Evolutionary conservation across 2,888 invertebrate species (phyloP).

Genomic region (Rhodophaea formosa): DNA sequence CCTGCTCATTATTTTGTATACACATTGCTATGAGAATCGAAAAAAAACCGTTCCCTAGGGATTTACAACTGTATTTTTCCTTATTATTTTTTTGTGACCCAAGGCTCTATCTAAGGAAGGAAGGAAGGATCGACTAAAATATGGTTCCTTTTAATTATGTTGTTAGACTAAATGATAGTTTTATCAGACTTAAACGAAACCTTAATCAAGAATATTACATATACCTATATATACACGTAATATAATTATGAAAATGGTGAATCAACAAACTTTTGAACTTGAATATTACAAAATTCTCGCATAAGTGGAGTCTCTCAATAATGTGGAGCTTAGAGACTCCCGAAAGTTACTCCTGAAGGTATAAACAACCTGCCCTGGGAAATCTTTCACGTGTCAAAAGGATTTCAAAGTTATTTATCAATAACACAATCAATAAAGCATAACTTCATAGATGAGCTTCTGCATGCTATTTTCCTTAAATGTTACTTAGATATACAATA

Average conservation of each 20-base stretch:
- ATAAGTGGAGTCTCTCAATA: neutral
- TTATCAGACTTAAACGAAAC: too few relatives aligned
- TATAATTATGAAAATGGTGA: neutral
- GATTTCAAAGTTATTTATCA: constrained; percentile 10
- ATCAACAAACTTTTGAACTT: neutral
- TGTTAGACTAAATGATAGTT: too few relatives aligned
- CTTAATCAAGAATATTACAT: too few relatives aligned
- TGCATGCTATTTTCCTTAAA: neutral
- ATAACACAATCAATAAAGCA: neutral
- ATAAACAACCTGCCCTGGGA: constrained; percentile 1
- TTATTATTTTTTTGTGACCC: too few relatives aligned
- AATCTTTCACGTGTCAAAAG: constrained; percentile 9
- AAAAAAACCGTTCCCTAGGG: too few relatives aligned
- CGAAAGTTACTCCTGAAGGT: neutral
- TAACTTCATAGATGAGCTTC: neutral
- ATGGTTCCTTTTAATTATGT: too few relatives aligned
- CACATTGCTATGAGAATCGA: too few relatives aligned
- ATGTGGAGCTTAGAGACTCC: neutral
- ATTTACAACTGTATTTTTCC: too few relatives aligned
- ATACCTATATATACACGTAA: neutral
- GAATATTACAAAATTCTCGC: neutral
- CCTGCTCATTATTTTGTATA: too few relatives aligned
- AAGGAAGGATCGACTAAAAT: too few relatives aligned
- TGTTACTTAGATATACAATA: too few relatives aligned
- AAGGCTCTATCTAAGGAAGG: too few relatives aligned